Evolutionary conservation across 2,888 invertebrate genomes (phyloP), one percentile per base, ranked within the genome.

Genomic region (Venusia cambrica): DNA sequence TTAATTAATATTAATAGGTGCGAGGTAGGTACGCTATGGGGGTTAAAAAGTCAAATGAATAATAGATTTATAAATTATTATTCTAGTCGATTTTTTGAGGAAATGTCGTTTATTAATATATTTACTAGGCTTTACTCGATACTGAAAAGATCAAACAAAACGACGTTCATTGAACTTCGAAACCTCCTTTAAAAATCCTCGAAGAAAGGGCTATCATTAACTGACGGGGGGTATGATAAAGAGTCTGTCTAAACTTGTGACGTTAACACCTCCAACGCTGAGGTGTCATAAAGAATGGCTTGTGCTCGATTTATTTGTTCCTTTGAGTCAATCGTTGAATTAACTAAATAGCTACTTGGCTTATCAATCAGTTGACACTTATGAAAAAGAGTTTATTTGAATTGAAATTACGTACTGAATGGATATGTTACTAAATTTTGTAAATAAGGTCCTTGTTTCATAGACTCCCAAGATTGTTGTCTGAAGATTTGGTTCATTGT

Each of bases 191-290:
- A n/a, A 15, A 2, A 12, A 28, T 33, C 6, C 14, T 15, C 14
- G 21, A 30, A 29, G 26, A 14, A 17, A 21, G 27, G 26, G 26
- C n/a, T 26, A 25, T 29, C 33, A 33, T 25, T 38, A 29, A 28
- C 32, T 5, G 6, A 29, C 15, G 24, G 6, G n/a, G 37, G 30
- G 11, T 42, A 16, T 30, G 30, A 33, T 33, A 38, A 30, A 27
- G 29, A 28, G 13, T 19, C 18, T 37, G 37, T 38, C 30, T 28
- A 30, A 34, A 42, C 29, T 37, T 34, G 38, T 42, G 42, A 37
- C 42, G 27, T 37, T 42, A 29, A 42, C 37, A 38, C 37, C 42
- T 32, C 16, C 20, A 11, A 30, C 18, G 40, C 6, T 7, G 31
- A 24, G 16, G 17, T 35, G 29, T 33, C 38, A 35, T 31, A 22